phyloP scores from a whole-genome alignment of 2,888 invertebrate genomes.

The Luperina testacea region DNA sequence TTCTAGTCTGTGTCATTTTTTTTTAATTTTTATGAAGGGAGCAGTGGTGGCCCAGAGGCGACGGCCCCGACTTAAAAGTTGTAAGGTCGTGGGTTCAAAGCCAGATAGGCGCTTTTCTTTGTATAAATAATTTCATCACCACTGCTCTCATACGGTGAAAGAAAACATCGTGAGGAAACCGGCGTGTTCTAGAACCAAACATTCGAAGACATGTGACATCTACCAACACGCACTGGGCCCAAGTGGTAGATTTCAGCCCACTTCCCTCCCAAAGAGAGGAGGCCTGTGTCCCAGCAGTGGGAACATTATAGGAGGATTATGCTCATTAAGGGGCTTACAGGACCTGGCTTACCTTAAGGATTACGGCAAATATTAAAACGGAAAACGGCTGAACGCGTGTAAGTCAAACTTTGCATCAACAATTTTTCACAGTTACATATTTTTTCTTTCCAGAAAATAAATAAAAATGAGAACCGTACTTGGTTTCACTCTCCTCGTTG shows the following conservation, averaged over 20 bases:
- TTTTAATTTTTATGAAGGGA: not conserved
- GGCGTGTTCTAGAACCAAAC: no score
- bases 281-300: not conserved
- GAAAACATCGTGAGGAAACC: no score
- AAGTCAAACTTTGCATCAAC: not conserved
- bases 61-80: not conserved
- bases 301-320: not conserved
- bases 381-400: not conserved
- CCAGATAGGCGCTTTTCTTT: no score
- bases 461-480: conserved; percentile 73
- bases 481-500: conserved; percentile 70
- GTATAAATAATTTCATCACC: no score
- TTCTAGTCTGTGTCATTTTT: not conserved
- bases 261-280: no score
- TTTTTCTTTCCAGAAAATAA: not conserved
- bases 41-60: not conserved
- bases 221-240: not conserved
- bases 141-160: no score
- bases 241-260: no score
- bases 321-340: not conserved
- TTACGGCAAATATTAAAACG: no score
- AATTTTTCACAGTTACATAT: no score
- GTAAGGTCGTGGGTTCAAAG: no score
- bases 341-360: no score
- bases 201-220: no score